A percentile compares a stretch with the other conserved stretches of the same genome.
phyloP scores from a whole-genome alignment of 2,797 vertebrate species.

The Enteromius unitaeniatus region DNA sequence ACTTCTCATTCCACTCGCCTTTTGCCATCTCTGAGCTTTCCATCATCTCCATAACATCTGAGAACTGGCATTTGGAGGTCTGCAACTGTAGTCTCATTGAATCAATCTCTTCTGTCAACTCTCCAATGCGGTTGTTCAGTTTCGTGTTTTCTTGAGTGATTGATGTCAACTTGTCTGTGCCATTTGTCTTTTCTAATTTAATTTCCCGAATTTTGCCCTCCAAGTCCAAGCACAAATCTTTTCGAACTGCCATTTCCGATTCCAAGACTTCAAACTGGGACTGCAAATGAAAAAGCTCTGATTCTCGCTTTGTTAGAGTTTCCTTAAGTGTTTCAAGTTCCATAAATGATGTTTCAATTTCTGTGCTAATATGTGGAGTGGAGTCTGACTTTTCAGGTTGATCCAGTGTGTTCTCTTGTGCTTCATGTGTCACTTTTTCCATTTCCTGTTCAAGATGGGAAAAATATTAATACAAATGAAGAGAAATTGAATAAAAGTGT shows the following conservation, averaged over 20 bases:
- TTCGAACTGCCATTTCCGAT: constrained; percentile 74
- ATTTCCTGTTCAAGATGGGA: constrained; percentile 23
- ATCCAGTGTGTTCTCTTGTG: constrained; percentile 4
- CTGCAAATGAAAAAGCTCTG: constrained; percentile 69
- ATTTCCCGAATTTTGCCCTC: constrained; percentile 70
- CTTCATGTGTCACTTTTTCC: neutral
- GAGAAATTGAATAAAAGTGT: neutral
- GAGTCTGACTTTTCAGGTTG: constrained; percentile 20
- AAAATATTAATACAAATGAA: neutral
- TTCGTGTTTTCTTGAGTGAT: constrained; percentile 69
- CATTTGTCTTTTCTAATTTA: constrained; percentile 70
- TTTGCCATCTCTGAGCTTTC: constrained; percentile 75
- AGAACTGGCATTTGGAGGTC: constrained; percentile 66
- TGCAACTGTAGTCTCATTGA: constrained; percentile 74
- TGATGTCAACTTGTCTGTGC: constrained; percentile 65
- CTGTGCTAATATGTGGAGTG: constrained; percentile 58
- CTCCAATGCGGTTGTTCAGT: constrained; percentile 63
- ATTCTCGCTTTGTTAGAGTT: constrained; percentile 64
- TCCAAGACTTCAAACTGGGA: constrained; percentile 72
- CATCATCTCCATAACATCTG: constrained; percentile 71
- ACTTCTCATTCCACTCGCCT: constrained; percentile 77
- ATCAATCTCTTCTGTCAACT: constrained; percentile 72
- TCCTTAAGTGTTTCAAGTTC: constrained; percentile 62
- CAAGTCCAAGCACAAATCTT: constrained; percentile 72
- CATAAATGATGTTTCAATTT: constrained; percentile 60